These are phyloP conservation scores for Drosophila pandora DNA, from an alignment of 1,140 invertebrate species.

Conservation along the genomic window DNA sequence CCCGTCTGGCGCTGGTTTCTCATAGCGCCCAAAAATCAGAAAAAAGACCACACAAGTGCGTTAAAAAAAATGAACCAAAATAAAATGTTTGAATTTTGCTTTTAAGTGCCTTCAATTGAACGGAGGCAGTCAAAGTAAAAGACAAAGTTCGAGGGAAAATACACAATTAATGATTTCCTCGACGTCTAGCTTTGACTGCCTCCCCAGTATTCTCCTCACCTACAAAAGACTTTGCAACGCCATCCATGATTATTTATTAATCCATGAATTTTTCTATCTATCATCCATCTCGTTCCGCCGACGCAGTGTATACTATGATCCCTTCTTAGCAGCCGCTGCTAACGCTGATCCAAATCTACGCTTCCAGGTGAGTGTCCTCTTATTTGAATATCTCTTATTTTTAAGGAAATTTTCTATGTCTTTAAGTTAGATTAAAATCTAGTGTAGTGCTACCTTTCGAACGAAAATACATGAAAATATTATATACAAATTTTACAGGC, in stretches of 20 bases:
- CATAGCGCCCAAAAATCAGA: conserved; percentile 30
- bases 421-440: conserved; percentile 33
- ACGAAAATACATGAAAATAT: conserved; percentile 62
- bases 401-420: background rate
- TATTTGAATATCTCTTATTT: conserved; percentile 1
- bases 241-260: conserved; percentile 47
- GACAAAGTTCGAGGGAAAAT: background rate
- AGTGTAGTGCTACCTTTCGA: conserved; percentile 14
- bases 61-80: conserved; percentile 63
- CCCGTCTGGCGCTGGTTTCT: conserved; percentile 16
- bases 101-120: conserved; percentile 61
- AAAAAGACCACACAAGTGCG: conserved; percentile 69
- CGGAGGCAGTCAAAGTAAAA: conserved; percentile 27
- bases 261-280: conserved; percentile 50
- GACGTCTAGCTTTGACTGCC: background rate
- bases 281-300: conserved; percentile 78
- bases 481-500: conserved; percentile 86
- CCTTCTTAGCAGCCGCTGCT: conserved; percentile 94
- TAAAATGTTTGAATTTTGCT: conserved; percentile 79
- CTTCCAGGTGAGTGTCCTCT: conserved; percentile 87
- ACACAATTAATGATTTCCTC: background rate
- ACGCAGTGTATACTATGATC: conserved; percentile 96
- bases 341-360: conserved; percentile 93
- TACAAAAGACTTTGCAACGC: conserved; percentile 8
- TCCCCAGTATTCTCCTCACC: conserved; percentile 13